Base-by-base conservation (phyloP, 2,113 vertebrate genomes). In the Noctilio leporinus region DNA sequence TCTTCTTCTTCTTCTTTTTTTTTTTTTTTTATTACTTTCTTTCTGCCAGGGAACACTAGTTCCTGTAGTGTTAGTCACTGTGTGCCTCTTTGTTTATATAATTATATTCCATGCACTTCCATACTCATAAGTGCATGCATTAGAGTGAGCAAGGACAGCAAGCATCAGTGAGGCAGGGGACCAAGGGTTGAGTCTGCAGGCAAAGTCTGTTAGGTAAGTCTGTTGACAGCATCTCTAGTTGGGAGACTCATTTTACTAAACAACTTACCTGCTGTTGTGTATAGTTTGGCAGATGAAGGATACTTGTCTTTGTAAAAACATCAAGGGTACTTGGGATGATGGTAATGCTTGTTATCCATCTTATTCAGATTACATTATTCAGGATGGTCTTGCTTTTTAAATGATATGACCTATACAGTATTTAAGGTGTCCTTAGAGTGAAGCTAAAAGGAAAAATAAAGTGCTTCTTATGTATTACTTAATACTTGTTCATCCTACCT, bases 371-470 rank as follows among this genome's bases (percentile, higher is more conserved):
- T 75, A 69, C 40, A 49, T 83, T 83, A 55, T 67, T 26, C 69
- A 93, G 17, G 28, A 72, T 73, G 57, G 82, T 20, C 77, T 90
- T 86, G 84, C n/a, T 80, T 81, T 95, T 92, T 62, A 84, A 93
- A 93, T 57, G 55, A 15, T 65, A 67, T 86, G 16, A 51, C 84
- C 45, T 51, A 3, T 64, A 55, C 12, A 30, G 59, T 24, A 49
- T 69, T 83, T 78, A 76, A 75, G 72, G 51, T 75, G 82, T 77
- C 49, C 49, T 86, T 47, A 92, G 64, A 80, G 38, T 33, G 92
- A 76, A 92, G 59, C 24, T 62, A 43, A 81, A 89, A 94, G 77
- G 45, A 45, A 67, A 92, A 89, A 87, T n/a, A 53, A 55, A 78
- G 15, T 24, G 49, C 14, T 83, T 55, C 62, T 62, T 85, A 22